Percentiles rank a stretch among this genome's conserved stretches.
phyloP scores from a whole-genome alignment of 1,140 invertebrate species.

The Drosophila punjabiensis region DNA sequence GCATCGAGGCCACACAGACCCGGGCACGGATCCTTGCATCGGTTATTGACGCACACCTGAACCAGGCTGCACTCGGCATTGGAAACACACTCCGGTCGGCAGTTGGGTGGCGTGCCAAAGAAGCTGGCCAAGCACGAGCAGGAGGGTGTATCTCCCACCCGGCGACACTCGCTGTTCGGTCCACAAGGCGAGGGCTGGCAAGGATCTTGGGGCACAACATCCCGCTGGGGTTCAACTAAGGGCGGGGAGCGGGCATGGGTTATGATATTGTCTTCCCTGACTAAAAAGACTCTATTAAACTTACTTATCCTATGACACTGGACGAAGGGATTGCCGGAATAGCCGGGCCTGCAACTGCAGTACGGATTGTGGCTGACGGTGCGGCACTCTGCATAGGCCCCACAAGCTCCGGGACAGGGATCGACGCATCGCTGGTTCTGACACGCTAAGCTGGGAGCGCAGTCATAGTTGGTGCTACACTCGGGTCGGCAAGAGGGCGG shows the following conservation, averaged over 20 bases:
- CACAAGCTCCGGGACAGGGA: conserved; percentile 90
- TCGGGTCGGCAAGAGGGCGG: conserved; percentile 89
- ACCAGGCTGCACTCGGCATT: conserved; percentile 89
- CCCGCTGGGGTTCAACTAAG: conserved; percentile 74
- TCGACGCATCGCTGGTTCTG: conserved; percentile 90
- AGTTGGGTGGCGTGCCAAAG: conserved; percentile 89
- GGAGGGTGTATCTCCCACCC: conserved; percentile 86
- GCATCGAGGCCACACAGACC: conserved; percentile 91
- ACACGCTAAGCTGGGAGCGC: conserved; percentile 88
- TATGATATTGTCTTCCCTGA: conserved; percentile 1
- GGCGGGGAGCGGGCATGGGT: not conserved
- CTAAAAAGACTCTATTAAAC: conserved; percentile 27
- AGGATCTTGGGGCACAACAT: conserved; percentile 86
- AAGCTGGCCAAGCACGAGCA: conserved; percentile 88
- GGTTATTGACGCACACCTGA: conserved; percentile 88
- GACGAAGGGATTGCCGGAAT: conserved; percentile 88
- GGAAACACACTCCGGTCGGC: conserved; percentile 89
- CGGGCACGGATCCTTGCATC: conserved; percentile 90
- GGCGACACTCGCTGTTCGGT: conserved; percentile 90
- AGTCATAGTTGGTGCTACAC: conserved; percentile 89
- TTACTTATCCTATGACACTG: conserved; percentile 88
- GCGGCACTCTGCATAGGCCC: conserved; percentile 87
- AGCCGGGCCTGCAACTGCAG: conserved; percentile 88
- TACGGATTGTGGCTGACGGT: conserved; percentile 89
- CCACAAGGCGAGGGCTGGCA: conserved; percentile 92